Evolutionary conservation across 2,888 invertebrate species (phyloP), one percentile per base, ranked within the genome.

Genomic region (Pandemis cinnamomeana): DNA sequence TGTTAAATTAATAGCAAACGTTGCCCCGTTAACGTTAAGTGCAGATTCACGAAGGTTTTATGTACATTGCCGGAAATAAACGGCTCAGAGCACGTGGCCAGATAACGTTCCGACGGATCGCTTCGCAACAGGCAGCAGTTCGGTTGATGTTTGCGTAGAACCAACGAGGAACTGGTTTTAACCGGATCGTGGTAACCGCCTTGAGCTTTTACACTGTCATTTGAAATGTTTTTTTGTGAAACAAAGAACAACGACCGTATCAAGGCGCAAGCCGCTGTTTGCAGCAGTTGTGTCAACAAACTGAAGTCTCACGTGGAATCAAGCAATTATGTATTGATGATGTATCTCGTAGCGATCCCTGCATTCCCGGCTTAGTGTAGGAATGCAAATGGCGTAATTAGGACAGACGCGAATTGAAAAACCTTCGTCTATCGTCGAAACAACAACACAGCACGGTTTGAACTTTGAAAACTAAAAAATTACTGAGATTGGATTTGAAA

Each of bases 11-110:
- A 10, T 58, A 11, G 44, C 4, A 67, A 67, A 46, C 13, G 20
- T 67, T 27, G 13, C 15, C 58, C 58, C 27, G 20, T 42, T 5
- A 13, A 11, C 61, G 42, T 42, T 61, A 64, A 64, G 20, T 20
- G 44, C 27, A n/a, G 51, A 58, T 58, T 71, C 63, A 58, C 46
- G 55, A 64, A 13, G 46, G 58, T 58, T 64, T 7, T 71, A 20
- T 60, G 48, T n/a, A 71, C 42, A 71, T 42, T 71, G 42, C 71
- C 60, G 41, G 66, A 67, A 71, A 71, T 71, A 71, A 55, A 55
- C 51, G 8, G 13, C 36, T 42, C 41, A 7, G 61, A 36, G 66
- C 46, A 64, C 48, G 58, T 60, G 66, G 13, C 42, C 11, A 20
- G 71, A 71, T 71, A 71, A 71, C 66, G 71, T 48, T 42, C 20